Base-by-base conservation (phyloP, 1,140 invertebrate genomes). In the Pseudomyrmex gracilis region DNA sequence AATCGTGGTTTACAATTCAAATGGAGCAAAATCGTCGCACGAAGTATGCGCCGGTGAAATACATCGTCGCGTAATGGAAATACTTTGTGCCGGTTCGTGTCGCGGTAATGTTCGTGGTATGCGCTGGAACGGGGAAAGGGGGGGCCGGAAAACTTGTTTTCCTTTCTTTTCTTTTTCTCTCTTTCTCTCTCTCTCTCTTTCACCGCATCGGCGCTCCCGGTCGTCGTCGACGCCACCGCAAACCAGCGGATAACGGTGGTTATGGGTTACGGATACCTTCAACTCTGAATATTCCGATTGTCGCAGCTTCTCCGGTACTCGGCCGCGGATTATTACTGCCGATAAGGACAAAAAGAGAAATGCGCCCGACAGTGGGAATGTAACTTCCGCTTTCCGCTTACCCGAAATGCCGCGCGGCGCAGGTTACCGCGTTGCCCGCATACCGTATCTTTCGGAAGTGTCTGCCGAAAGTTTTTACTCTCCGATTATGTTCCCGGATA, bases 1-100 rank as follows among this genome's bases (percentile, higher is more conserved):
- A 87, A 88, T 84, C 74, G 85, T 9, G 73, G 86, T 88, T 85
- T 88, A 83, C 86, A 76, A 87, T 88, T 88, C 76, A 83, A 85
- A 88, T 83, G 76, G 87, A 20, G 71, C 45, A 73, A 85, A 90
- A 85, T 90, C 83, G 87, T 74, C n/a, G 78, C 17, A 57, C 49
- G 84, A 85, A 70, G 80, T 88, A 85, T 82, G 87, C 84, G 20
- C 47, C 85, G 57, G 20, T 86, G 87, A 88, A 86, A 89, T 83
- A 86, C 73, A 89, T 86, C 53, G 57, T 20, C 13, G 57, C 47
- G 87, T 83, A 89, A 89, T 89, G 84, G 87, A 88, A 89, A 89
- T 89, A 89, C 87, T 88, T 89, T 66, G 61, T 82, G 77, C 77
- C 9, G 71, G 64, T 85, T 87, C 87, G 86, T 77, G 86, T 87